A percentile compares a stretch with the other conserved stretches of the same genome.
Conservation (phyloP, 2,797 vertebrate genomes). For the Acanthurus tractus region DNA sequence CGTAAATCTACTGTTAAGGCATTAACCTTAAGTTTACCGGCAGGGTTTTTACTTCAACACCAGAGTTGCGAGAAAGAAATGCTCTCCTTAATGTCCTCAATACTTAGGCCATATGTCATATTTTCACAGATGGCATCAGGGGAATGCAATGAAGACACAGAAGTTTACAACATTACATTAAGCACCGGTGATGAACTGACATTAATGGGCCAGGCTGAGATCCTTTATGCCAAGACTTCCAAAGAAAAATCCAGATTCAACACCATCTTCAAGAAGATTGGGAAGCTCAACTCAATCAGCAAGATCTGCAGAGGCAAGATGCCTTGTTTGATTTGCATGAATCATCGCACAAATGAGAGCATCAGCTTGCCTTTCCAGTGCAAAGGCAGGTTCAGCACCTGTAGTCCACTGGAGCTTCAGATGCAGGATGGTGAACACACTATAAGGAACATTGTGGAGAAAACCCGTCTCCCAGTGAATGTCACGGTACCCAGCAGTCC, state of each 20-base stretch:
- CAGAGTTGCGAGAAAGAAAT: too few species aligned
- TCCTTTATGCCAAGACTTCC: constrained; percentile 96
- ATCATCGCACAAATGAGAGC: constrained; percentile 99
- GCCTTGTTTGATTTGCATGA: constrained; percentile 99
- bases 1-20: too few species aligned
- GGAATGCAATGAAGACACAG: constrained; percentile 97
- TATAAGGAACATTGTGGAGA: constrained; percentile 97
- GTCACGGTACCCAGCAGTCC: constrained; percentile 94
- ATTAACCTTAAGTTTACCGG: too few species aligned
- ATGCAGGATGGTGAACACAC: constrained; percentile 99
- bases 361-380: constrained; percentile 99
- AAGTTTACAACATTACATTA: constrained; percentile 97
- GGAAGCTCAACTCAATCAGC: constrained; percentile 96
- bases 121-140: constrained; percentile 94
- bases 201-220: constrained; percentile 98
- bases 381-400: constrained; percentile 96
- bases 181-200: constrained; percentile 97
- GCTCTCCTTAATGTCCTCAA: too few species aligned
- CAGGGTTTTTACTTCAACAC: too few species aligned
- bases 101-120: not conserved
- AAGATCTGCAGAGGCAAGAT: constrained; percentile 96
- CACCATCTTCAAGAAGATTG: constrained; percentile 97
- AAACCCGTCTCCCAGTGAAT: constrained; percentile 95
- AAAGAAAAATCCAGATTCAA: constrained; percentile 97
- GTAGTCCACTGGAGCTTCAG: constrained; percentile 96